Evolutionary conservation across 35 echinoderm and acorn worm genomes (phyloP).

Genomic region (Antedon bifida): DNA sequence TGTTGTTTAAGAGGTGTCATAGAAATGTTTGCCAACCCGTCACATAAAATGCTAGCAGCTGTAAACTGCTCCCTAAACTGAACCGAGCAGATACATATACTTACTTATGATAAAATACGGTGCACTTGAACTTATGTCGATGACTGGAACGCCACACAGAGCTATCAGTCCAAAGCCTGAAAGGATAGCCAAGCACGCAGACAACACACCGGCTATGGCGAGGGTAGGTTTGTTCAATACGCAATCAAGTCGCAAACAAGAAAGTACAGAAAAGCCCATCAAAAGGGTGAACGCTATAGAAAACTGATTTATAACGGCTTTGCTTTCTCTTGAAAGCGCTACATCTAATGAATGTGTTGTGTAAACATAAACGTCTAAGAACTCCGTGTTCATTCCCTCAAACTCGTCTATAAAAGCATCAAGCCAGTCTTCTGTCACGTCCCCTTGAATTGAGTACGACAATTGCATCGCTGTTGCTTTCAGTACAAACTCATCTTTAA

Average conservation of each 20-base stretch:
- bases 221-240: constrained; percentile 46
- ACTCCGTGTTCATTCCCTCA: background rate
- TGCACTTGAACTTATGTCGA: constrained; percentile 37
- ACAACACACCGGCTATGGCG: constrained; percentile 36
- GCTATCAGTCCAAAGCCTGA: constrained; percentile 41
- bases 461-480: constrained; percentile 36
- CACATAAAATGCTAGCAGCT: too few relatives aligned
- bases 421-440: constrained; percentile 51
- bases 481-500: constrained; percentile 16
- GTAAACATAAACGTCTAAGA: constrained; percentile 3
- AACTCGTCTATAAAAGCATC: constrained; percentile 50
- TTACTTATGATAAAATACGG: constrained; percentile 62
- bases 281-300: constrained; percentile 38
- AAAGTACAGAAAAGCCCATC: constrained; percentile 41
- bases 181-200: constrained; percentile 39
- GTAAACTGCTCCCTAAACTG: too few relatives aligned
- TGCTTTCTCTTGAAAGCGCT: constrained; percentile 19
- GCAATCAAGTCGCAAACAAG: constrained; percentile 42
- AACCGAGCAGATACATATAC: too few relatives aligned
- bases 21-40: too few relatives aligned
- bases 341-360: constrained; percentile 12
- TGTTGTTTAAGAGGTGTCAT: too few relatives aligned
- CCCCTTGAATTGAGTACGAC: constrained; percentile 37
- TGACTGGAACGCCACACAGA: constrained; percentile 29
- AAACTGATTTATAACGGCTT: constrained; percentile 29